Base-by-base conservation (phyloP, 2,113 vertebrate genomes). In the Vulpes vulpes region DNA sequence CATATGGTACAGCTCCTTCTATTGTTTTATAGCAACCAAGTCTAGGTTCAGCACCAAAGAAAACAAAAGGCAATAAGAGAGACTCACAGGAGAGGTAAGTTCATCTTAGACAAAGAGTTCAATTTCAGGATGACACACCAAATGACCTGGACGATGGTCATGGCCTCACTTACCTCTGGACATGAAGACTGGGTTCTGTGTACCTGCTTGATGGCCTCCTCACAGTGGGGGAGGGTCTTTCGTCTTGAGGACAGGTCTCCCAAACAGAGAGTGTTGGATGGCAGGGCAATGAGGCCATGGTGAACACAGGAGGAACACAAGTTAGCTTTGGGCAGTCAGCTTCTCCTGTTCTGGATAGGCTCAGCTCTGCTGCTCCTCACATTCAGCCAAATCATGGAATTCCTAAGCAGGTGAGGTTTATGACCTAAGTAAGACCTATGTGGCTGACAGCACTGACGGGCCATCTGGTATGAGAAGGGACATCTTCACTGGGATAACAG, bases 221-320 rank as follows among this genome's bases (percentile, higher is more conserved):
- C 99, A 0, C 99, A 99, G 82, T 99, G 99, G 73, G 99, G 99
- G 99, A 20, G 99, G 99, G 86, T 99, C 99, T 98, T 99, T 99
- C 25, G 98, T 98, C 98, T 99, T 99, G 60, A 98, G 98, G 71
- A 97, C 97, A 69, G 99, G 98, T 94, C 90, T 98, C 69, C 98
- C 97, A 76, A 99, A 99, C 11, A 99, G 98, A 49, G 99, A 88
- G 3, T 99, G 98, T 80, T 99, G 99, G 98, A 99, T 73, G 95
- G 98, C 86, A 10, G 97, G 38, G 99, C 98, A 19, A 19, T 98
- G 94, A 20, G 99, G 98, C 99, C 99, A 98, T 0, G 1, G 12
- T 32, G 93, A 97, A 89, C n/a, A 97, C 74, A 59, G 79, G 43
- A 57, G 79, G 87, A 83, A 64, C 0, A 19, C 17, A 30, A 0